phyloP scores from a whole-genome alignment of 2,797 vertebrate genomes.

The Pteropus rufus region DNA sequence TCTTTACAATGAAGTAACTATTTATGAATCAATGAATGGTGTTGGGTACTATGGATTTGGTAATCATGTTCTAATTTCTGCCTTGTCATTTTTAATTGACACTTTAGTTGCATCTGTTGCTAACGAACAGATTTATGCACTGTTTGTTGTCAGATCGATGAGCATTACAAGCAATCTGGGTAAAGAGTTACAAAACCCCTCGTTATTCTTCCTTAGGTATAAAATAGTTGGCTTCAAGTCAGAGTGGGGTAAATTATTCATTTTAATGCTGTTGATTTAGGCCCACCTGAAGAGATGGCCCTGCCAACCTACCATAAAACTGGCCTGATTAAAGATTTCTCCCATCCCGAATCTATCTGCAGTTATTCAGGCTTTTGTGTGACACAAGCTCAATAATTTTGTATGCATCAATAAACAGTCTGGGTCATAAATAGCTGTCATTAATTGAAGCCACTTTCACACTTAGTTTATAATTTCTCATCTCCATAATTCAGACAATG shows the following conservation, averaged over 20 bases:
- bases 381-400: not conserved
- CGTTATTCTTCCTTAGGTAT: slow-evolving; percentile 54
- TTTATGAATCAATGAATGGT: not conserved
- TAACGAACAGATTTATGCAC: slow-evolving; percentile 70
- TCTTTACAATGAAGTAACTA: not conserved
- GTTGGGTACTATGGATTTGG: slow-evolving; percentile 58
- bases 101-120: slow-evolving; percentile 25
- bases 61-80: slow-evolving; percentile 67
- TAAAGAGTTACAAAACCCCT: slow-evolving; percentile 40
- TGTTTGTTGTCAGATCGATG: slow-evolving; percentile 69
- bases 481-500: slow-evolving; percentile 24
- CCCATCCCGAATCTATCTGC: not conserved
- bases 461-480: slow-evolving; percentile 41
- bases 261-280: slow-evolving; percentile 71
- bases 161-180: slow-evolving; percentile 55
- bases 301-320: slow-evolving; percentile 23
- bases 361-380: slow-evolving; percentile 4
- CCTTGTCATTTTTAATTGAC: slow-evolving; percentile 65
- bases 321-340: slow-evolving; percentile 59
- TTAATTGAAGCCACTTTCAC: slow-evolving; percentile 40
- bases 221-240: slow-evolving; percentile 60
- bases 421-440: slow-evolving; percentile 21
- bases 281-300: slow-evolving; percentile 54
- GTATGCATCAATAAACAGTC: not conserved
- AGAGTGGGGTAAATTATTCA: slow-evolving; percentile 66